Conservation (phyloP, 2,888 invertebrate species). For the Pollenia griseotomentosa region DNA sequence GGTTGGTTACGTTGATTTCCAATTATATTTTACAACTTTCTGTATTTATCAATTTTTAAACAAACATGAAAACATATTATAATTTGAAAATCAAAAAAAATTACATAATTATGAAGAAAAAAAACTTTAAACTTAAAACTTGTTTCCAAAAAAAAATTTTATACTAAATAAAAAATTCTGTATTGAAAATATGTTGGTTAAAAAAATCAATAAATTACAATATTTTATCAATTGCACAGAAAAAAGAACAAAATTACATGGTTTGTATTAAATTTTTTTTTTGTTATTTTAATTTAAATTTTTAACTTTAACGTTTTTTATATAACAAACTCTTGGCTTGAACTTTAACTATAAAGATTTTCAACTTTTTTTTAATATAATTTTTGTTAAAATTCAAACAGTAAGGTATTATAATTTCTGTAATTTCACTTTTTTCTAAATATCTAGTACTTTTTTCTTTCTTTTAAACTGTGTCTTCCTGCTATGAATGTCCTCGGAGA, state of each 20-base stretch:
- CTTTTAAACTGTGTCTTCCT: constrained; percentile 62
- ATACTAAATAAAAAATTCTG: constrained; percentile 46
- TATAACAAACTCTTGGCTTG: constrained; percentile 22
- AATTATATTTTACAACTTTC: constrained; percentile 67
- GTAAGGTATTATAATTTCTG: constrained; percentile 14
- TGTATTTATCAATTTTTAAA: neutral
- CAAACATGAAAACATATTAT: constrained; percentile 14
- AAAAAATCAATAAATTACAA: constrained; percentile 65
- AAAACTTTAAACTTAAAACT: neutral
- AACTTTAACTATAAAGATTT: neutral
- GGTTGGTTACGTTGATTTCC: constrained; percentile 71
- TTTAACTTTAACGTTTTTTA: constrained; percentile 16
- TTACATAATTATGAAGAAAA: constrained; percentile 14
- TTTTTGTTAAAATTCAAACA: constrained; percentile 11
- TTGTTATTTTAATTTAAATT: neutral
- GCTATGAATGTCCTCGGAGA: constrained; percentile 72
- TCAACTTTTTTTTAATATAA: constrained; percentile 20
- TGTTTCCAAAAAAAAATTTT: constrained; percentile 9
- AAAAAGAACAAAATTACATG: constrained; percentile 48
- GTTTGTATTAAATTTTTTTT: constrained; percentile 34
- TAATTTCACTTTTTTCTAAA: constrained; percentile 62
- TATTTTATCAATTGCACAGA: constrained; percentile 48
- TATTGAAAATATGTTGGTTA: constrained; percentile 57
- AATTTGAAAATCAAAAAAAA: neutral
- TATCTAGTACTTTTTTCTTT: constrained; percentile 51